Base-by-base conservation (phyloP, 2,113 vertebrate species). In the Lipotes vexillifer region DNA sequence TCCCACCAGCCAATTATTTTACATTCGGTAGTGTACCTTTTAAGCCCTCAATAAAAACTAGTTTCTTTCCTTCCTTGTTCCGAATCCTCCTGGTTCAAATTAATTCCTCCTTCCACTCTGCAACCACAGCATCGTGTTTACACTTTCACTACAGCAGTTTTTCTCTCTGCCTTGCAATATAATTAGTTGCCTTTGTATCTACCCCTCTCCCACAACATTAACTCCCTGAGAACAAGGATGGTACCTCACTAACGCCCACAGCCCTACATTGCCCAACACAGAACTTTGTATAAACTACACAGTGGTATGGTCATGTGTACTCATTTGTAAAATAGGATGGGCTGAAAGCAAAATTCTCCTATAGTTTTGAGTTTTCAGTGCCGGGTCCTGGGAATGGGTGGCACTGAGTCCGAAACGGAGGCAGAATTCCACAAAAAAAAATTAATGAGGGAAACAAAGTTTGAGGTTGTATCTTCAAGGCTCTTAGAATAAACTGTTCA, bases 171-270 rank as follows among this genome's bases (percentile, higher is more conserved):
- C 38, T 96, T 68, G 41, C 49, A 71, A 27, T 74, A 65, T 88
- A 96, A 90, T 94, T 95, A 93, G 46, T 17, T 90, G 72, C 90
- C 82, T 52, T 15, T 85, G n/a, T 82, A 36, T 38, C 33, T 36
- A 10, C 38, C 63, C 88, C 55, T 93, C 74, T 94, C 44, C 71
- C 59, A 91, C 66, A n/a, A 75, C 23, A 38, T 85, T 46, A 93
- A 92, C 49, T 91, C 46, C 10, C 83, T 69, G n/a, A 90, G 55
- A 86, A 82, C 41, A 89, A 80, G 33, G 20, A 81, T 31, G 69
- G 17, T 66, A 18, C 27, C 49, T 81, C 90, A 27, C 52, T 65
- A 89, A 77, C 7, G 21, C 49, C 23, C 52, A 1, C 8, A 44
- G 27, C 33, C 49, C 87, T 59, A 27, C 33, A 29, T 4, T 38